phyloP scores from a whole-genome alignment of 2,888 invertebrate species.

The Nycteola revayana region DNA sequence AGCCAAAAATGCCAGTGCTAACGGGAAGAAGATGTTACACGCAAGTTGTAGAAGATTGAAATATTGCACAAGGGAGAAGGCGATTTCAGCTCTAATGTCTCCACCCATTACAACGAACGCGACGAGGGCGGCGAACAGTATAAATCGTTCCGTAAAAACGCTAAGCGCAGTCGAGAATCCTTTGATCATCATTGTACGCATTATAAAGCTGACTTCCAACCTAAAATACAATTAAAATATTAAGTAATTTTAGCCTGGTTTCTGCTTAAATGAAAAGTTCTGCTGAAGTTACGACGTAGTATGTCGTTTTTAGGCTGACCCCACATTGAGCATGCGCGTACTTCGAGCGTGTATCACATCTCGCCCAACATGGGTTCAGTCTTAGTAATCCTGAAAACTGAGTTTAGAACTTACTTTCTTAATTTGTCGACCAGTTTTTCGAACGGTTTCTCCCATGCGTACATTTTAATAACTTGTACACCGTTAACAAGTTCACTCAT shows the following conservation, averaged over 20 bases:
- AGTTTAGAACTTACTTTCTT: slow-evolving; percentile 84
- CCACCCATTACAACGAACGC: slow-evolving; percentile 87
- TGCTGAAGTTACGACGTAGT: too few relatives aligned
- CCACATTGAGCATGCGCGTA: too few relatives aligned
- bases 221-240: slow-evolving; percentile 54
- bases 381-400: too few relatives aligned
- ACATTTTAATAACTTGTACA: slow-evolving; percentile 93
- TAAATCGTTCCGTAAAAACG: slow-evolving; percentile 92
- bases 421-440: slow-evolving; percentile 84
- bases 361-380: too few relatives aligned
- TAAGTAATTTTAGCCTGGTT: not conserved
- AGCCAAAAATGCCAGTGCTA: slow-evolving; percentile 82
- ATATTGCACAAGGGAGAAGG: slow-evolving; percentile 90
- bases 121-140: slow-evolving; percentile 89
- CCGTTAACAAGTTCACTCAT: slow-evolving; percentile 91
- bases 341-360: too few relatives aligned
- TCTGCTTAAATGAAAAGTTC: too few relatives aligned
- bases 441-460: slow-evolving; percentile 92
- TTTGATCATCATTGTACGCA: slow-evolving; percentile 84
- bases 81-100: slow-evolving; percentile 82
- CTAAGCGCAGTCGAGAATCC: slow-evolving; percentile 85
- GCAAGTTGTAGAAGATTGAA: slow-evolving; percentile 87
- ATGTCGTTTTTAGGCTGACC: too few relatives aligned
- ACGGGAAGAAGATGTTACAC: slow-evolving; percentile 84
- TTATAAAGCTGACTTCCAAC: slow-evolving; percentile 86